Conservation (phyloP, 2,113 vertebrate genomes). For the western clawed frog (Xenopus tropicalis) region DNA sequence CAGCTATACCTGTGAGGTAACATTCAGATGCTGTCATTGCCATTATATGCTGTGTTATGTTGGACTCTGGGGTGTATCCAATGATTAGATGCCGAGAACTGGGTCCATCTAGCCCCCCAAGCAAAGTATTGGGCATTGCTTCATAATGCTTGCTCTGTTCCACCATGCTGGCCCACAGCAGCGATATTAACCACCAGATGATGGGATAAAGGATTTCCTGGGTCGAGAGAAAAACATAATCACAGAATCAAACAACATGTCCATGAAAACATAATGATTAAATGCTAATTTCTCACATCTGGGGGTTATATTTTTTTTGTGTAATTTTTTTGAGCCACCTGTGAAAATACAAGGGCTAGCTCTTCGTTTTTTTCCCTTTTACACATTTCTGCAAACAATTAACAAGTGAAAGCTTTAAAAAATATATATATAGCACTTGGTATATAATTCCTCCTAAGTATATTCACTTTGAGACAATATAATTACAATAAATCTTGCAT, state of each 20-base stretch:
- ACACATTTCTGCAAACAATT: no score
- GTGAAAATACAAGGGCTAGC: no score
- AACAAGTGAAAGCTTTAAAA: no score
- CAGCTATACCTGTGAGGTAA: constrained; percentile 67
- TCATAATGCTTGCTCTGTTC: constrained; percentile 65
- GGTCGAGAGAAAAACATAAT: background rate
- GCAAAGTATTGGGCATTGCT: constrained; percentile 55
- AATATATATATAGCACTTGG: no score
- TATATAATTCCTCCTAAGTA: no score
- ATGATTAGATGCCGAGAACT: constrained; percentile 49
- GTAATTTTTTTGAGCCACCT: background rate
- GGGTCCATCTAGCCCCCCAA: constrained; percentile 56
- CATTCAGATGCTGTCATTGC: constrained; percentile 60
- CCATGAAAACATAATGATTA: background rate
- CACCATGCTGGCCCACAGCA: constrained; percentile 72
- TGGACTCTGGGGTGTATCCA: constrained; percentile 60
- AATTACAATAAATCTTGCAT: no score
- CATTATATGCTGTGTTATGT: constrained; percentile 58
- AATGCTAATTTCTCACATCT: no score
- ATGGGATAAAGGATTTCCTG: constrained; percentile 71
- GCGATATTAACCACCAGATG: constrained; percentile 71
- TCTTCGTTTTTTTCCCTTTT: no score
- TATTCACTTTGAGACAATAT: no score
- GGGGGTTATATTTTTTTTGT: no score
- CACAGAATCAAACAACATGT: accelerated